Conservation (phyloP, 2,888 invertebrate species). For the Urechis unicinctus region DNA sequence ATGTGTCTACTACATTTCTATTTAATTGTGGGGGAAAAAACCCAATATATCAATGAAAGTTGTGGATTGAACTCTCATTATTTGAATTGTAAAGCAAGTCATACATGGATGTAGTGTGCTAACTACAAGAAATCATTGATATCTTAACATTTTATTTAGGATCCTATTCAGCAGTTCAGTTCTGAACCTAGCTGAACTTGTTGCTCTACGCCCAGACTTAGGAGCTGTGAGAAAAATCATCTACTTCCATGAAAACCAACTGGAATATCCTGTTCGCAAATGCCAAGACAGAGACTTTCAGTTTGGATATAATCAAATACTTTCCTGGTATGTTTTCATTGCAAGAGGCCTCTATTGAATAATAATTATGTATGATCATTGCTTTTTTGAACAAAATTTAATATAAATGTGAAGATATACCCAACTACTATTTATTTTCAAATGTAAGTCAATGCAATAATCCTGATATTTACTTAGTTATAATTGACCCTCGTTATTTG, state of each 20-base stretch:
- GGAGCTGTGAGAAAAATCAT: constrained; percentile 59
- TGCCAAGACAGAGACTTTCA: constrained; percentile 67
- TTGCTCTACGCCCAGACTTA: constrained; percentile 64
- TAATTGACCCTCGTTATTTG: constrained; percentile 7
- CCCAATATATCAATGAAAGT: too few relatives aligned
- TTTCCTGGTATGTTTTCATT: constrained; percentile 48
- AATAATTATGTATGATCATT: background rate
- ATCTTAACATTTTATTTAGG: too few relatives aligned
- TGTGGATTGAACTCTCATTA: too few relatives aligned
- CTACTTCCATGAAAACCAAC: constrained; percentile 74
- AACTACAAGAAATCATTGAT: too few relatives aligned
- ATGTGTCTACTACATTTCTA: too few relatives aligned
- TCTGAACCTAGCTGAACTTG: constrained; percentile 64
- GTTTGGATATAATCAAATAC: constrained; percentile 69
- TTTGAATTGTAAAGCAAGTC: too few relatives aligned
- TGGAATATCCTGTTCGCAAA: constrained; percentile 64
- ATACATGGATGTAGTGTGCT: too few relatives aligned
- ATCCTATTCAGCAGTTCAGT: constrained; percentile 65
- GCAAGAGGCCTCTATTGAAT: too few relatives aligned
- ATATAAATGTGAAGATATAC: too few relatives aligned
- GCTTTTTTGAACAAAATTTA: constrained; percentile 1
- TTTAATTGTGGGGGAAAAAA: too few relatives aligned
- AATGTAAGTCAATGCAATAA: background rate
- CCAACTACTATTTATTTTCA: too few relatives aligned
- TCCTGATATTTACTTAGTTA: background rate